Evolutionary conservation across 2,888 invertebrate species (phyloP), one percentile per base, ranked within the genome.

Genomic region (Eristalis tenax): DNA sequence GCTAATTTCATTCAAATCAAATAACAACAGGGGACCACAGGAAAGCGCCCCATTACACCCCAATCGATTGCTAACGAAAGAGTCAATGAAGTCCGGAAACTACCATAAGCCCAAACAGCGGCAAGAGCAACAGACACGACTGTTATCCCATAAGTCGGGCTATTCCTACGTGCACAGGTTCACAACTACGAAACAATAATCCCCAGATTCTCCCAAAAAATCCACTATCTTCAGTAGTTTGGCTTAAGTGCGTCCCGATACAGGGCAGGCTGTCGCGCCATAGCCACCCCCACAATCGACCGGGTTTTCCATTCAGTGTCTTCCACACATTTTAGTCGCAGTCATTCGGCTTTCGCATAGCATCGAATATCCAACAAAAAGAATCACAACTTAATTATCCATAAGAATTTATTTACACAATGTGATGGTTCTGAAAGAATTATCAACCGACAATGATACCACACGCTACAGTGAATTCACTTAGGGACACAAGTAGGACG

Each of bases 401-500:
- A 66, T 50, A 18, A 76, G 43, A 71, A 68, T 71, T 59, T 38
- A 61, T 61, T 71, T 59, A 69, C 69, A 59, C 61, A 13, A 68
- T 35, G 32, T 61, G 66, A 50, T 56, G 56, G n/a, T 43, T 61
- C 28, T 68, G 32, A 50, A 70, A 73, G 57, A 69, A 76, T 70
- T 73, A 76, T 77, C 68, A 68, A 81, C 64, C 76, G 50, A 85
- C 68, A 73, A 73, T 69, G 69, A 77, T 69, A 65, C 43, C 23
- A 28, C 64, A 76, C 59, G 65, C 75, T 26, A 71, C 56, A 80
- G 32, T 73, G 59, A 71, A 50, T 43, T 64, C 57, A 77, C 35
- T 64, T 61, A 69, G 38, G 69, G 61, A 57, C 70, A 76, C 63
- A 80, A 81, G 69, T 32, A 64, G 70, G 66, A 76, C 68, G 57